Conservation (phyloP, 2,797 vertebrate genomes). For the Acipenser ruthenus region DNA sequence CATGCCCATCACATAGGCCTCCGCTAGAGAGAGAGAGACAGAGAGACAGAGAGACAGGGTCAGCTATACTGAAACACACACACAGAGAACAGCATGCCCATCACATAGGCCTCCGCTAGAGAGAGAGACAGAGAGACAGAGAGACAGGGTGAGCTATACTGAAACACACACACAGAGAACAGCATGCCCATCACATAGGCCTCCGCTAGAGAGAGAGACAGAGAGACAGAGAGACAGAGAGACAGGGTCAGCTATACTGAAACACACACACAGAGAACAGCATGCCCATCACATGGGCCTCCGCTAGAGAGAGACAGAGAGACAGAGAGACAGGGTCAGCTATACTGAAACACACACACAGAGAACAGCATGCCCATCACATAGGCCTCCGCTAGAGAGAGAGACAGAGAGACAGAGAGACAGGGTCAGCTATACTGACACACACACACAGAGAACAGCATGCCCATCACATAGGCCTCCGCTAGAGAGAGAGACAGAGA, state of each 20-base stretch:
- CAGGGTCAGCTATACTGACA: neutral
- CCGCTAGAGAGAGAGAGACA: constrained; percentile 30
- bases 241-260: neutral
- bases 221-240: no score
- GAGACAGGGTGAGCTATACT: neutral
- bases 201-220: constrained; percentile 34
- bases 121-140: constrained; percentile 8
- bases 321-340: neutral
- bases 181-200: constrained; percentile 56
- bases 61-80: neutral
- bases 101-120: constrained; percentile 76
- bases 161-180: constrained; percentile 38
- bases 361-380: constrained; percentile 85
- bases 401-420: constrained; percentile 1
- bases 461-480: constrained; percentile 76
- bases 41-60: neutral
- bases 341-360: constrained; percentile 30
- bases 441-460: constrained; percentile 66
- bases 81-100: constrained; percentile 83
- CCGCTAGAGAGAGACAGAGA: constrained; percentile 32
- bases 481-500: constrained; percentile 45
- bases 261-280: constrained; percentile 48
- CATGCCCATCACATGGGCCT: constrained; percentile 54
- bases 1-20: constrained; percentile 54
- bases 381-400: constrained; percentile 69